Evolutionary conservation across 2,113 vertebrate genomes (phyloP).

Genomic region (Micronycteris hirsuta): DNA sequence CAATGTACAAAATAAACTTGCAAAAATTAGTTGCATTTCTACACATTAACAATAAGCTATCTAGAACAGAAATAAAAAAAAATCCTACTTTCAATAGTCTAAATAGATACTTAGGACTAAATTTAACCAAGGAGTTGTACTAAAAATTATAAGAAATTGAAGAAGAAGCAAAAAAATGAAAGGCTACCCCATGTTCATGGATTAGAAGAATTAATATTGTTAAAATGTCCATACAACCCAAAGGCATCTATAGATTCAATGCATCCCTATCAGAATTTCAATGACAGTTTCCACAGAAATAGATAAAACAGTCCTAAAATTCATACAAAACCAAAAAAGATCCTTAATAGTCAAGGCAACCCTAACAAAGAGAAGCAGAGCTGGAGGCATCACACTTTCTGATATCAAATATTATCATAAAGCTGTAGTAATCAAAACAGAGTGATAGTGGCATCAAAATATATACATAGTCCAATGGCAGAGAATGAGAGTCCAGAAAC

Average conservation of each 20-base stretch:
- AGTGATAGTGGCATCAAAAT: not conserved
- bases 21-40: not conserved
- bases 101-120: not conserved
- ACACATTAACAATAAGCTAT: not conserved
- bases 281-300: not conserved
- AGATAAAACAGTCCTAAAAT: not conserved
- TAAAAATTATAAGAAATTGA: not conserved
- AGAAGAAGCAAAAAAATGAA: not conserved
- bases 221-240: not conserved
- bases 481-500: not conserved
- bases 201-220: not conserved
- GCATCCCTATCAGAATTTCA: not conserved
- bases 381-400: not conserved
- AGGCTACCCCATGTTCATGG: not conserved
- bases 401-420: not conserved
- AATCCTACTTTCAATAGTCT: not conserved
- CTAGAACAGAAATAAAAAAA: not conserved
- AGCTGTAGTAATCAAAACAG: not conserved
- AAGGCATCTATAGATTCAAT: not conserved
- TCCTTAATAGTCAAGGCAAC: not conserved
- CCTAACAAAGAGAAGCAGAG: not conserved
- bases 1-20: not conserved
- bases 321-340: not conserved
- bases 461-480: not conserved
- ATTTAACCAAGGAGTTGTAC: not conserved